phyloP scores from a whole-genome alignment of 2,888 invertebrate species.

The Lingula anatina region DNA sequence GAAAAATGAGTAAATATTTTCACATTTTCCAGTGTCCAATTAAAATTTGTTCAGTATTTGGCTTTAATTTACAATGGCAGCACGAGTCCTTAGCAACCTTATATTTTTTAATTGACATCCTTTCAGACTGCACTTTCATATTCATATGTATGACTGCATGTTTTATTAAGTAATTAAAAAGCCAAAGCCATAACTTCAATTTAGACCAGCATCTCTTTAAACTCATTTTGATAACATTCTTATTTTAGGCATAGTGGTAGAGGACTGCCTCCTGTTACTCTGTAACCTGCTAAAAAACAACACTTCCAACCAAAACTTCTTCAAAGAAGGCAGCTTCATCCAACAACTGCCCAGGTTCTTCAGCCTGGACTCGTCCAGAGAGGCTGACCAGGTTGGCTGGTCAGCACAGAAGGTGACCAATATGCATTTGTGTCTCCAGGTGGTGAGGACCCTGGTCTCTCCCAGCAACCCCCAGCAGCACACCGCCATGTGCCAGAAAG shows the following conservation, averaged over 20 bases:
- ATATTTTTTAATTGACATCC: no score
- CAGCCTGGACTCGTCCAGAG: constrained; percentile 40
- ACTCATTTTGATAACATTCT: no score
- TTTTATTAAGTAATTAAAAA: no score
- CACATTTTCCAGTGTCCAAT: no score
- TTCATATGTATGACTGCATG: no score
- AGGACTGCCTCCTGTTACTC: constrained; percentile 91
- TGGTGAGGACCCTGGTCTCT: constrained; percentile 82
- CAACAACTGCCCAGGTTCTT: constrained; percentile 87
- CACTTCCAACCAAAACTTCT: constrained; percentile 95
- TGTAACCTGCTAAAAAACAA: constrained; percentile 91
- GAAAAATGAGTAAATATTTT: no score
- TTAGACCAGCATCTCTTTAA: no score
- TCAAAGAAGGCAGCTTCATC: constrained; percentile 95
- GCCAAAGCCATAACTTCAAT: no score
- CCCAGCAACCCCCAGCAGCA: constrained; percentile 88
- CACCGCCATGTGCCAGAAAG: constrained; percentile 73
- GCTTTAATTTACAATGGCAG: no score
- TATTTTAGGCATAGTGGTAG: constrained; percentile 86
- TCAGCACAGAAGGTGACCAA: constrained; percentile 91
- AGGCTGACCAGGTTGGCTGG: constrained; percentile 62
- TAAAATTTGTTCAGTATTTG: no score
- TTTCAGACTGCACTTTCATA: no score
- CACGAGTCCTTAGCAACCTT: no score
- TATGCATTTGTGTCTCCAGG: constrained; percentile 82